Conservation (phyloP, 2,113 vertebrate genomes). For the Pseudolaguvia tuberculata region DNA sequence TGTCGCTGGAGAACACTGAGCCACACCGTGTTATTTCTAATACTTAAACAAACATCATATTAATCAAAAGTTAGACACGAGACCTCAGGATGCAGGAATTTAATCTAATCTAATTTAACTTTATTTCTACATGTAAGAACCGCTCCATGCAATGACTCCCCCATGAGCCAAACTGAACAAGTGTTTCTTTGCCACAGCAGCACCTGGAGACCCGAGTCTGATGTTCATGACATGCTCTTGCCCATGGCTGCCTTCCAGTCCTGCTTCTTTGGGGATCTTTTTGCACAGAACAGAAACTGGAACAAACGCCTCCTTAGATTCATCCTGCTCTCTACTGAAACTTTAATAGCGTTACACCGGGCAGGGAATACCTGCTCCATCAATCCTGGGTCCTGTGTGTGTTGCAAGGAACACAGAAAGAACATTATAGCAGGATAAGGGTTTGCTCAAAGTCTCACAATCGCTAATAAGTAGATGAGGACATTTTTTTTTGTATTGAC, state of each 20-base stretch:
- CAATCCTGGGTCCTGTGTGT: slow-evolving; percentile 42
- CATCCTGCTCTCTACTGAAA: slow-evolving; percentile 64
- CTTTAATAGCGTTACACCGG: slow-evolving; percentile 65
- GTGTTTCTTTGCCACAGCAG: slow-evolving; percentile 57
- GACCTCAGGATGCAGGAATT: background rate
- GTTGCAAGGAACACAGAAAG: slow-evolving; percentile 33
- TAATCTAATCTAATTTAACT: background rate
- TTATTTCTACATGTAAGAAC: slow-evolving; percentile 27
- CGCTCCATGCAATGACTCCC: slow-evolving; percentile 56
- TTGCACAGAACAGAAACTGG: slow-evolving; percentile 55
- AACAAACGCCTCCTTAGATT: slow-evolving; percentile 34
- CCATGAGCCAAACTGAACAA: slow-evolving; percentile 61
- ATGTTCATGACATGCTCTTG: slow-evolving; percentile 70
- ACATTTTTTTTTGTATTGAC: slow-evolving; percentile 51
- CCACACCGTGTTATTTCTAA: background rate
- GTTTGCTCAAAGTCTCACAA: slow-evolving; percentile 7
- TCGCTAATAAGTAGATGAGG: slow-evolving; percentile 26
- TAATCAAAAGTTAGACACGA: background rate
- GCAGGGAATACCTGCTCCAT: slow-evolving; percentile 51
- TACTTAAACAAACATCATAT: background rate
- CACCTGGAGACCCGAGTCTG: slow-evolving; percentile 61
- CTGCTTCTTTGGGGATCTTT: slow-evolving; percentile 54
- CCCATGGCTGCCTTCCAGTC: slow-evolving; percentile 70
- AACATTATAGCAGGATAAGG: background rate
- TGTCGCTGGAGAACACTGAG: background rate